phyloP scores from a whole-genome alignment of 2,113 vertebrate genomes.

The Caloenas nicobarica region DNA sequence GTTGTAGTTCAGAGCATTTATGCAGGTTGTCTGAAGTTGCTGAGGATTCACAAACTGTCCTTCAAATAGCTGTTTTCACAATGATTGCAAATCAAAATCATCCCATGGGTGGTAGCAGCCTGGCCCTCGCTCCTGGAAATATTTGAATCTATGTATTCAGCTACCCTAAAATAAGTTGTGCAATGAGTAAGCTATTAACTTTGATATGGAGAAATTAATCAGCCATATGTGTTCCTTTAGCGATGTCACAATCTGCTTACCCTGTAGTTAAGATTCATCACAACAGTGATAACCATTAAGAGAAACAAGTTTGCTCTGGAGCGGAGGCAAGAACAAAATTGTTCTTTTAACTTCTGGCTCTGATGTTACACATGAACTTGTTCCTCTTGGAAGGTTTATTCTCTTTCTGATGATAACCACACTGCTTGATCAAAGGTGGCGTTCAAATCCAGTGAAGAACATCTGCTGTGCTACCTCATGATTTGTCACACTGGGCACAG shows the following conservation, averaged over 20 bases:
- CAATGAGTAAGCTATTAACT: neutral
- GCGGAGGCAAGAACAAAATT: neutral
- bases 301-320: neutral
- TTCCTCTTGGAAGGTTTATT: neutral
- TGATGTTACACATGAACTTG: neutral
- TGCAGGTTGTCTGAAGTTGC: neutral
- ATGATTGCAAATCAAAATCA: neutral
- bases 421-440: neutral
- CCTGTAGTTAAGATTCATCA: neutral
- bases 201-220: neutral
- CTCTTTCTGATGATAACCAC: neutral
- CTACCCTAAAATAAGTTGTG: neutral
- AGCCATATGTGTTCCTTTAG: neutral
- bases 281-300: neutral
- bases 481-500: rapidly evolving
- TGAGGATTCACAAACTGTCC: neutral
- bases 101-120: neutral
- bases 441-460: neutral
- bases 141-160: neutral
- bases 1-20: neutral
- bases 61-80: neutral
- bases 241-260: neutral
- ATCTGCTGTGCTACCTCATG: neutral
- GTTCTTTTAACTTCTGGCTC: neutral
- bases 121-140: neutral